phyloP scores from a whole-genome alignment of 2,888 invertebrate genomes.

The Campopleginae sp. region DNA sequence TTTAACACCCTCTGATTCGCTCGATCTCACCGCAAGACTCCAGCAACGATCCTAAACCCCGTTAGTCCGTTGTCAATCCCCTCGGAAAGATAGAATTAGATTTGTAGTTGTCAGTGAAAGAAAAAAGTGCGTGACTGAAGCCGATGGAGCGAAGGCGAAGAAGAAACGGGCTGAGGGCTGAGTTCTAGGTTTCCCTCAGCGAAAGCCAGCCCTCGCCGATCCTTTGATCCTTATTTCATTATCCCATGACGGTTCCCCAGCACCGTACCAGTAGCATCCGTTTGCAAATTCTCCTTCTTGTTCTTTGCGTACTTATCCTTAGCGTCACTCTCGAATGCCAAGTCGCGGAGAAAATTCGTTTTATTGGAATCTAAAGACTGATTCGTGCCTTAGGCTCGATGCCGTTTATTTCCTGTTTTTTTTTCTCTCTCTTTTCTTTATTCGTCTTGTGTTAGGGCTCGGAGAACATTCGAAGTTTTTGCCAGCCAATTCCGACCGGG shows the following conservation, averaged over 20 bases:
- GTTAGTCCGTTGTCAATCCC: slow-evolving; percentile 36
- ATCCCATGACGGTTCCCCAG: slow-evolving; percentile 75
- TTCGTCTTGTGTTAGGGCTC: slow-evolving; percentile 12
- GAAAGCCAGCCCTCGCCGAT: slow-evolving; percentile 67
- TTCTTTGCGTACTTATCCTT: slow-evolving; percentile 68
- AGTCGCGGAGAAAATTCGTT: slow-evolving; percentile 82
- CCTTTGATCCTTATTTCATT: slow-evolving; percentile 84
- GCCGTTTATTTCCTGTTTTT: slow-evolving; percentile 62
- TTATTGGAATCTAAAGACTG: slow-evolving; percentile 79
- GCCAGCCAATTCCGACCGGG: neutral
- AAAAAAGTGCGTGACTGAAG: slow-evolving; percentile 39
- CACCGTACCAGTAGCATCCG: slow-evolving; percentile 75
- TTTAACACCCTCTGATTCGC: slow-evolving; percentile 34
- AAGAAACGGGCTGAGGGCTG: slow-evolving; percentile 56
- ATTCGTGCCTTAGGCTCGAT: slow-evolving; percentile 49
- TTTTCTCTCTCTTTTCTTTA: slow-evolving; percentile 11
- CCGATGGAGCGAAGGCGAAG: slow-evolving; percentile 60
- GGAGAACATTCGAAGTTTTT: slow-evolving; percentile 12
- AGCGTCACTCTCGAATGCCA: slow-evolving; percentile 77
- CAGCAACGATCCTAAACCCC: slow-evolving; percentile 24
- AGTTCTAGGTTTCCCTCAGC: slow-evolving; percentile 69
- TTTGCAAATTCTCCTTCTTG: slow-evolving; percentile 80
- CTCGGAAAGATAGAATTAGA: slow-evolving; percentile 64
- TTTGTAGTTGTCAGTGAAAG: slow-evolving; percentile 69
- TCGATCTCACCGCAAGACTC: slow-evolving; percentile 33